Base-by-base conservation (phyloP, 2,888 invertebrate species). In the Epinotia brunnichana region DNA sequence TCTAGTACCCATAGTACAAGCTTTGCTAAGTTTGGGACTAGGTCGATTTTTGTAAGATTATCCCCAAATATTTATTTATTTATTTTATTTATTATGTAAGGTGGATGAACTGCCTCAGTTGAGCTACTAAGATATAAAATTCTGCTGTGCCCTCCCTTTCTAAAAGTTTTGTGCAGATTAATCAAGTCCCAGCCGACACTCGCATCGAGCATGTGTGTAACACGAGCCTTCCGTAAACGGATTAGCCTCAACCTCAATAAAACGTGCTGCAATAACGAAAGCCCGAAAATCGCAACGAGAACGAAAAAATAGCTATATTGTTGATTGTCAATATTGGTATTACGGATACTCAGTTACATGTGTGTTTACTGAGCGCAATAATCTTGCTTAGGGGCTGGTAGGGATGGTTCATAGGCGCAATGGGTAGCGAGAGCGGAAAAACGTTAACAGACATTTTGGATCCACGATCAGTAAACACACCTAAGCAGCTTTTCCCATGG, bases 311-410 rank as follows among this genome's bases (percentile, higher is more conserved):
- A 19, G 64, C 39, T n/a, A 39, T 64, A 66, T 64, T 24, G 66
- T 54, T 41, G 66, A 56, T 41, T 66, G 66, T 56, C 54, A 66
- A 66, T 66, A 66, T 66, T 66, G 66, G 41, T 21, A 56, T 21
- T 24, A 54, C 15, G 39, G 41, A 56, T 54, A 56, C 53, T 54
- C 51, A 24, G 66, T 41, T 54, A 56, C 24, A 66, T 39, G 21
- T 56, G 10, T 64, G 13, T 39, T 19, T 60, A n/a, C 57, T 29
- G 57, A 57, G 29, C 57, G 57, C 57, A 29, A 57, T 57, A 57
- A 57, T 57, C 57, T 57, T 7, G 29, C 29, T 29, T 7, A 7
- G n/a, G 29, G 57, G 57, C 15, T 57, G 3, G 48, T 48, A 1
- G 48, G n/a, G 48, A 1, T n/a, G n/a, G 15, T 48, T 7, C 48